Conservation (phyloP, 2,113 vertebrate species). For the Callopanchax toddi region DNA sequence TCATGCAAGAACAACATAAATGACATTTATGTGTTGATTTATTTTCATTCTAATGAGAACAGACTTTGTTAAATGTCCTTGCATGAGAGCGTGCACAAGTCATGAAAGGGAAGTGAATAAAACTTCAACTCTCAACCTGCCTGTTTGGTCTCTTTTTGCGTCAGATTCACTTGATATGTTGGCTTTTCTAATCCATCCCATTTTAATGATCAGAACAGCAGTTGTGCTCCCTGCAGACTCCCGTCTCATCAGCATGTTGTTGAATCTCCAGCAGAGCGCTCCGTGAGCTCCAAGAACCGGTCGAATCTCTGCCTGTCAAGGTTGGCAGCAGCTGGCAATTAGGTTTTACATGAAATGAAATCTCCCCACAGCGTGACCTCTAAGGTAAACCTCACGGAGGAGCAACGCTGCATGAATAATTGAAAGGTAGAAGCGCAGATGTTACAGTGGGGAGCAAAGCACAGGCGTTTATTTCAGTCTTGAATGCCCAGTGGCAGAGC, state of each 20-base stretch:
- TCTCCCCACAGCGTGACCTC: constrained; percentile 11
- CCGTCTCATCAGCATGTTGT: not conserved
- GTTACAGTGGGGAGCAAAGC: constrained; percentile 1
- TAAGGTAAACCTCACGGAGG: not conserved
- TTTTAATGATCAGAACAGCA: not conserved
- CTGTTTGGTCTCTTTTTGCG: constrained; percentile 9
- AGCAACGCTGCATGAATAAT: constrained; percentile 13
- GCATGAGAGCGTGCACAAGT: not conserved
- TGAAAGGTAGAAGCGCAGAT: not conserved
- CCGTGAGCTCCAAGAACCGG: not conserved
- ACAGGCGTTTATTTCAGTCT: not conserved
- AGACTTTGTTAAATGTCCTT: constrained; percentile 17
- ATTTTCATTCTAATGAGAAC: not conserved
- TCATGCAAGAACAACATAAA: not conserved
- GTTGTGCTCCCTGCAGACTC: constrained; percentile 11
- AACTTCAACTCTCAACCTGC: constrained; percentile 18
- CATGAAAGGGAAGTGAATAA: constrained; percentile 25
- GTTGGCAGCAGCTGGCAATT: constrained; percentile 26
- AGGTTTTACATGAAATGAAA: constrained; percentile 38
- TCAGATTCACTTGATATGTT: constrained; percentile 13
- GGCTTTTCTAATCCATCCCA: constrained; percentile 33
- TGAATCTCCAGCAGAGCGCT: constrained; percentile 24
- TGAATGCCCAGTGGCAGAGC: not conserved
- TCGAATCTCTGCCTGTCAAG: constrained; percentile 29
- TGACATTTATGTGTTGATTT: not conserved